Evolutionary conservation across 1,140 invertebrate species (phyloP).

Genomic region (Drosophila bifasciata): DNA sequence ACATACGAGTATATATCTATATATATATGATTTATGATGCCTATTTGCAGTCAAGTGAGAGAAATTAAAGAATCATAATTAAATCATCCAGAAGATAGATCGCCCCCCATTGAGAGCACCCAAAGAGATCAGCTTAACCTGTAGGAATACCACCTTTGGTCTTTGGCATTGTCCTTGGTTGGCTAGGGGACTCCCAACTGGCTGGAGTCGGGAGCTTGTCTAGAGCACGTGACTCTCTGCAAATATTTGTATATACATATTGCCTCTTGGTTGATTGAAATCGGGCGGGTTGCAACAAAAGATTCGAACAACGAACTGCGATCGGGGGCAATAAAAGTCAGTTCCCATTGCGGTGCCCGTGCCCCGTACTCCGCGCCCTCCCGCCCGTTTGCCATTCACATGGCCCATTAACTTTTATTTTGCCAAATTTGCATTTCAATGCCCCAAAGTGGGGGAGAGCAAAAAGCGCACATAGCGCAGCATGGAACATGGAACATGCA

Average conservation of each 20-base stretch:
- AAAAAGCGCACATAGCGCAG: slow-evolving; percentile 12
- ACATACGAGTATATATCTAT: no score
- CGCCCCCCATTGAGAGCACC: slow-evolving; percentile 7
- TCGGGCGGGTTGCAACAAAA: slow-evolving; percentile 47
- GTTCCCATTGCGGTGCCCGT: slow-evolving; percentile 54
- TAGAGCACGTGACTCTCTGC: slow-evolving; percentile 49
- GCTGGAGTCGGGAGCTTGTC: not conserved
- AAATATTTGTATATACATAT: slow-evolving; percentile 13
- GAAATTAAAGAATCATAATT: slow-evolving; percentile 1
- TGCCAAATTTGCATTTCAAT: slow-evolving; percentile 82
- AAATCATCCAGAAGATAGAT: slow-evolving; percentile 7
- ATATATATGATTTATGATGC: not conserved
- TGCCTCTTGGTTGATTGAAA: slow-evolving; percentile 48
- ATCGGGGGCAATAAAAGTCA: slow-evolving; percentile 65
- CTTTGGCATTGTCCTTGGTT: slow-evolving; percentile 68
- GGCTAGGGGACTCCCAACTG: no score
- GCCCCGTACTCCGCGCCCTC: slow-evolving; percentile 3
- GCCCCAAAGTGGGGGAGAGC: slow-evolving; percentile 66
- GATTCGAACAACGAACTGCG: slow-evolving; percentile 60
- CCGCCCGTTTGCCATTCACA: slow-evolving; percentile 66
- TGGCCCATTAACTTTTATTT: slow-evolving; percentile 82
- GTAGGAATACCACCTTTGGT: slow-evolving; percentile 42
- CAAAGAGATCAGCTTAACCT: slow-evolving; percentile 27
- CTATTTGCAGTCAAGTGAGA: not conserved
- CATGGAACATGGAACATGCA: slow-evolving; percentile 17